Conservation (phyloP, 2,888 invertebrate species). For the Lepetodrilus schrolli region DNA sequence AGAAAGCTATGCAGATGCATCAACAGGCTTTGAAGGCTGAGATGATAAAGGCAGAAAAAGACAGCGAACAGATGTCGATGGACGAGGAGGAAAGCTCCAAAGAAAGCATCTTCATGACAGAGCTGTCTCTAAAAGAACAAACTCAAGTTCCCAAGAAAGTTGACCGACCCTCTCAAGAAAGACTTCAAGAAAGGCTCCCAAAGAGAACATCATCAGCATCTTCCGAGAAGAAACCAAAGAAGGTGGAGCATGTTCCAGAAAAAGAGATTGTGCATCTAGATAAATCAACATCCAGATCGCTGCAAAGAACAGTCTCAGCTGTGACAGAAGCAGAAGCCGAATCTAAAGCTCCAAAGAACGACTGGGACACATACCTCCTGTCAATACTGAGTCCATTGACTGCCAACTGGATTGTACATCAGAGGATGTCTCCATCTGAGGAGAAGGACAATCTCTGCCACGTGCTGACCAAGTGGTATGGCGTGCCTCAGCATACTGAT, state of each 20-base stretch:
- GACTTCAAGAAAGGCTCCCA: too few relatives aligned
- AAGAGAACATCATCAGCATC: slow-evolving; percentile 22
- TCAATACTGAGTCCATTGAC: slow-evolving; percentile 69
- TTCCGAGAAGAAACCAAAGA: slow-evolving; percentile 24
- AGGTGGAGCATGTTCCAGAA: not conserved
- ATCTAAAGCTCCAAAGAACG: slow-evolving; percentile 35
- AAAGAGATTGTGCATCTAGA: not conserved
- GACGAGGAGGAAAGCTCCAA: slow-evolving; percentile 21
- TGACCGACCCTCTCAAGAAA: too few relatives aligned
- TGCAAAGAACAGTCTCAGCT: not conserved
- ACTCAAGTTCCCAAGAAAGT: too few relatives aligned
- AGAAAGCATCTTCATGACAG: slow-evolving; percentile 50
- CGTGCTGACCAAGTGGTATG: slow-evolving; percentile 64
- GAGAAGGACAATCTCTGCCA: slow-evolving; percentile 59
- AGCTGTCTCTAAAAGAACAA: slow-evolving; percentile 37
- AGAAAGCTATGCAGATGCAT: slow-evolving; percentile 62
- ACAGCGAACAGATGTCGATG: not conserved
- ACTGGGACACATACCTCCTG: slow-evolving; percentile 74
- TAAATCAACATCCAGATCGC: not conserved
- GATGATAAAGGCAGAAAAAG: slow-evolving; percentile 33
- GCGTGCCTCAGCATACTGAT: slow-evolving; percentile 63
- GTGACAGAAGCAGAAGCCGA: not conserved
- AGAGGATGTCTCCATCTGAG: slow-evolving; percentile 50
- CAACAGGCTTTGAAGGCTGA: slow-evolving; percentile 53
- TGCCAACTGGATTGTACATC: slow-evolving; percentile 73